Evolutionary conservation across 2,113 vertebrate genomes (phyloP), one percentile per base, ranked within the genome.

Genomic region (Gallinago jamesoni): DNA sequence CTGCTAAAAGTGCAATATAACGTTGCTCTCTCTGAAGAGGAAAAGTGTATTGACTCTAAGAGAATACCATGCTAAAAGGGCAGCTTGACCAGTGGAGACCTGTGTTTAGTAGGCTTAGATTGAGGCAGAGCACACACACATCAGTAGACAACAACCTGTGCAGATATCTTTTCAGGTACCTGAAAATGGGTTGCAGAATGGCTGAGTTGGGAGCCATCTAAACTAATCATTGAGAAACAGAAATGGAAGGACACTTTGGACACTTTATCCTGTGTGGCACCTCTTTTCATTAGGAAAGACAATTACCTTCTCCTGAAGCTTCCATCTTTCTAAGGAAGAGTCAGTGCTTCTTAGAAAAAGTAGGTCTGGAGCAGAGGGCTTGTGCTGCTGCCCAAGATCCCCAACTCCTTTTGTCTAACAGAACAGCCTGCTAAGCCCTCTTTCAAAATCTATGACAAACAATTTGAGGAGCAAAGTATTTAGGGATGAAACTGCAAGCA

Each of bases 21-120:
- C 3, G 5, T 48, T 62, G 3, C 31, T 84, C 5, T 33, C 30
- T 81, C 55, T 62, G 21, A 89, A 39, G 33, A 87, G 12, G 12
- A 52, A 30, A 66, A 62, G 41, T 16, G 2, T 39, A 35, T 35
- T 30, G 27, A 39, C 9, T 56, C 24, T 23, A 57, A 7, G 18
- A 81, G 35, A 59, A 56, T 62, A 8, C 9, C 1, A 1, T 45
- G 37, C 10, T 27, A 57, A 70, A 62, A 66, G 6, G 6, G 20
- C 33, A 89, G 15, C 37, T 76, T 75, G 45, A 28, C 12, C 53
- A 55, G 27, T 9, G 15, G 12, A 83, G 33, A 41, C 2, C n/a
- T 19, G 4, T 0, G 2, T 79, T 67, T 63, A 9, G 17, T 35
- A 73, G 48, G 15, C 39, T 57, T 53, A 30, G 13, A 9, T 0